These are phyloP conservation scores for Meiosimyza decipiens DNA, from an alignment of 2,888 invertebrate species.

Conservation along the genomic window DNA sequence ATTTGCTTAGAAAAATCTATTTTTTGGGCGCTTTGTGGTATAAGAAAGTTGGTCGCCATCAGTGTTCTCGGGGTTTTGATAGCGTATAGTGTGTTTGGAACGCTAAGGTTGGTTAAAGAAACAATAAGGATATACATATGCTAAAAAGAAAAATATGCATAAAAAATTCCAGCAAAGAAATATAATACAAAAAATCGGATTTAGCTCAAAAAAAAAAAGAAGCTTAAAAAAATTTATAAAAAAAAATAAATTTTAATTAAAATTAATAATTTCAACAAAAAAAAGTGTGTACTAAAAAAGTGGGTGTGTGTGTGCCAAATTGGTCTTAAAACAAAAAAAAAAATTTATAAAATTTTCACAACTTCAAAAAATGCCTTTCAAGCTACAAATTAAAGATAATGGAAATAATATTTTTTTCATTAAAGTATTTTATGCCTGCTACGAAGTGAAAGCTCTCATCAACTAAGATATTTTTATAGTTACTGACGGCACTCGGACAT, in stretches of 20 bases:
- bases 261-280: slow-evolving; percentile 16
- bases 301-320: too few species aligned
- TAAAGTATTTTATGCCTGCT: too few species aligned
- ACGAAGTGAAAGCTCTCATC: too few species aligned
- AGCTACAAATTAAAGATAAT: too few species aligned
- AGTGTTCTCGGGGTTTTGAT: slow-evolving; percentile 69
- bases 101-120: slow-evolving; percentile 67
- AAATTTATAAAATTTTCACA: too few species aligned
- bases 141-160: slow-evolving; percentile 37
- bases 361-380: too few species aligned
- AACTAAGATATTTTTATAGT: too few species aligned
- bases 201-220: slow-evolving; percentile 14
- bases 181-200: slow-evolving; percentile 6
- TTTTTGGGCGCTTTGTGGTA: slow-evolving; percentile 64
- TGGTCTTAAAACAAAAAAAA: too few species aligned
- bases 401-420: too few species aligned
- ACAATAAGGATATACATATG: slow-evolving; percentile 16
- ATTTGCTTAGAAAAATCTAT: slow-evolving; percentile 48
- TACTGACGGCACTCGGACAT: too few species aligned
- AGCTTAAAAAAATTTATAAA: slow-evolving; percentile 17
- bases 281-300: background rate
- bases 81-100: slow-evolving; percentile 68
- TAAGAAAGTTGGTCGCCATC: slow-evolving; percentile 64
- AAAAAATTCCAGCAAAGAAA: slow-evolving; percentile 40
- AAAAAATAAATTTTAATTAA: slow-evolving; percentile 5